A percentile compares a stretch with the other conserved stretches of the same genome.
These are phyloP conservation scores for Cacatua alba DNA, from an alignment of 2,113 vertebrate species.

Conservation along the genomic window DNA sequence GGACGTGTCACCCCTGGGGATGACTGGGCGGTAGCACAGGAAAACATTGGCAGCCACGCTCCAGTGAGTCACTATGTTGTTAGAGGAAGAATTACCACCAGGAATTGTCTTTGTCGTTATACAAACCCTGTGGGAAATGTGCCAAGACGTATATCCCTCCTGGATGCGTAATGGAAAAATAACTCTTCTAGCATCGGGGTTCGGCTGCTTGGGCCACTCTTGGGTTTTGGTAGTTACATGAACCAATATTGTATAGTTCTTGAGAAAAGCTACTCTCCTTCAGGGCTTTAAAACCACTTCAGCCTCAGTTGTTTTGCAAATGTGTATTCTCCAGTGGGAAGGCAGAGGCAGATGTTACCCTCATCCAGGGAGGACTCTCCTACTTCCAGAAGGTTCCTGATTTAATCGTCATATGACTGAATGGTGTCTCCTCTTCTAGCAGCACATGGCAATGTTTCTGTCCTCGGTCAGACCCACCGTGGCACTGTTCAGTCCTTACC, in stretches of 20 bases:
- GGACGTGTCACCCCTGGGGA: not conserved
- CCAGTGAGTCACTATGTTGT: not conserved
- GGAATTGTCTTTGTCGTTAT: not conserved
- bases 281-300: not conserved
- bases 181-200: not conserved
- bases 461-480: accelerated
- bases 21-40: not conserved
- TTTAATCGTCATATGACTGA: accelerated
- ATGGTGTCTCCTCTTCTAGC: not conserved
- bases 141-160: not conserved
- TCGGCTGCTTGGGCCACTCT: not conserved
- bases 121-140: not conserved
- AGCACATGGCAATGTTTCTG: not conserved
- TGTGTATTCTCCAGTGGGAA: not conserved
- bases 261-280: not conserved
- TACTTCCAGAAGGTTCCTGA: not conserved
- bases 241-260: not conserved
- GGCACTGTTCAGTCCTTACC: not conserved
- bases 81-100: not conserved
- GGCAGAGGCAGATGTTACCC: not conserved
- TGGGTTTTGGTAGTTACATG: not conserved
- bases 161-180: not conserved
- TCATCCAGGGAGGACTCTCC: not conserved
- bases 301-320: not conserved
- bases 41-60: not conserved